phyloP scores from a whole-genome alignment of 2,797 vertebrate genomes.

The Paedocypris micromegethes region DNA sequence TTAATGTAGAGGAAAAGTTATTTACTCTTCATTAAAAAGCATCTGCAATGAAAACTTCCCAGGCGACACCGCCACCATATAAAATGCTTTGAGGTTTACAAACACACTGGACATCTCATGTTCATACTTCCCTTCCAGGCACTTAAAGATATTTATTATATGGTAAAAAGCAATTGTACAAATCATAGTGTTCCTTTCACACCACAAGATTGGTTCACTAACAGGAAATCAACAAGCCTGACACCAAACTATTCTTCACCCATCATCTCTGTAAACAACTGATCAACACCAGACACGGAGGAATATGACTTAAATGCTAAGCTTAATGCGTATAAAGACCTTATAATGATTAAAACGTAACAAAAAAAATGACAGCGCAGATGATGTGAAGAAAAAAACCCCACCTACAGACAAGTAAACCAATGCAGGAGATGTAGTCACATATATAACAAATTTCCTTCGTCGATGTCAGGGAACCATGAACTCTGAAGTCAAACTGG shows the following conservation, averaged over 20 bases:
- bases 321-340: slow-evolving; percentile 3
- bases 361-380: slow-evolving; percentile 3
- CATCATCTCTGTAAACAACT: background rate
- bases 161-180: slow-evolving; percentile 95
- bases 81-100: background rate
- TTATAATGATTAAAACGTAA: slow-evolving; percentile 18
- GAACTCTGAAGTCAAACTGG: slow-evolving; percentile 12
- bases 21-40: no score
- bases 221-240: slow-evolving; percentile 62
- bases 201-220: slow-evolving; percentile 75
- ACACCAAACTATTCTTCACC: slow-evolving; percentile 21
- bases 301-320: slow-evolving; percentile 21
- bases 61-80: background rate
- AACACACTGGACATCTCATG: slow-evolving; percentile 40
- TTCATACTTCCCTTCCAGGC: slow-evolving; percentile 80
- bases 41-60: no score
- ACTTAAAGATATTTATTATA: slow-evolving; percentile 98
- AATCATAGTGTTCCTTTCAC: slow-evolving; percentile 84
- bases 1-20: no score
- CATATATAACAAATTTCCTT: slow-evolving; percentile 13
- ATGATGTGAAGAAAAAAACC: slow-evolving; percentile 26
- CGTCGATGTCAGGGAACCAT: background rate
- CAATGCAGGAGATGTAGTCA: slow-evolving; percentile 35
- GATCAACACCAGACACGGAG: slow-evolving; percentile 4
- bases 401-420: slow-evolving; percentile 19